Evolutionary conservation across 2,797 vertebrate genomes (phyloP).

Genomic region (Malurus splendens): DNA sequence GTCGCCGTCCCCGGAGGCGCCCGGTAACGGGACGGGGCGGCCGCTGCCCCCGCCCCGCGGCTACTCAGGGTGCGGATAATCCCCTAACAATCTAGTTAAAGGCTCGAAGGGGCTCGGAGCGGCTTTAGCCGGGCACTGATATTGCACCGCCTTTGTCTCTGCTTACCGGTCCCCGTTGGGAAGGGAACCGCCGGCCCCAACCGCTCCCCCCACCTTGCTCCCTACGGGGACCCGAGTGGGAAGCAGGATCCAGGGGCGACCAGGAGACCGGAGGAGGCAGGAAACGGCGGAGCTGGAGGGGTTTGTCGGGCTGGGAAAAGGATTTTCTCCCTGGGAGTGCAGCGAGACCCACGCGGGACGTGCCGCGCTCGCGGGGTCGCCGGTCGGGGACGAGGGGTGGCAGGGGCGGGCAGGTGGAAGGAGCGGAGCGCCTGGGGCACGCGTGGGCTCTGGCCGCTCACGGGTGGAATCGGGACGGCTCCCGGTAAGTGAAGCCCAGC

Average conservation of each 20-base stretch:
- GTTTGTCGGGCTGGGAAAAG: background rate
- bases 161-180: background rate
- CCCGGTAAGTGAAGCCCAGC: background rate
- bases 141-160: constrained; percentile 22
- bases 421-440: background rate
- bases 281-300: background rate
- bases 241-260: background rate
- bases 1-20: background rate
- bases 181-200: background rate
- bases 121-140: constrained; percentile 18
- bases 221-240: background rate
- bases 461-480: background rate
- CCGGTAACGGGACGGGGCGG: constrained; percentile 18
- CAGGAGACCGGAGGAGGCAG: background rate
- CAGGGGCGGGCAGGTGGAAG: background rate
- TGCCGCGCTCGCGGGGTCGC: background rate
- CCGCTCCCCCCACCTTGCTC: background rate
- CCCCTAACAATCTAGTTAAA: constrained; percentile 47
- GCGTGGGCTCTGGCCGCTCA: background rate
- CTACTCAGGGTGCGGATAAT: constrained; percentile 20
- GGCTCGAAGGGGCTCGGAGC: constrained; percentile 13
- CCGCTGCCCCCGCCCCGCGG: background rate
- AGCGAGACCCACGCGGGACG: background rate
- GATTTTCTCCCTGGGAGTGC: background rate
- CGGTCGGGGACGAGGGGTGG: background rate